These are phyloP conservation scores for Horisme vitalbata DNA, from an alignment of 2,888 invertebrate species.

Conservation along the genomic window DNA sequence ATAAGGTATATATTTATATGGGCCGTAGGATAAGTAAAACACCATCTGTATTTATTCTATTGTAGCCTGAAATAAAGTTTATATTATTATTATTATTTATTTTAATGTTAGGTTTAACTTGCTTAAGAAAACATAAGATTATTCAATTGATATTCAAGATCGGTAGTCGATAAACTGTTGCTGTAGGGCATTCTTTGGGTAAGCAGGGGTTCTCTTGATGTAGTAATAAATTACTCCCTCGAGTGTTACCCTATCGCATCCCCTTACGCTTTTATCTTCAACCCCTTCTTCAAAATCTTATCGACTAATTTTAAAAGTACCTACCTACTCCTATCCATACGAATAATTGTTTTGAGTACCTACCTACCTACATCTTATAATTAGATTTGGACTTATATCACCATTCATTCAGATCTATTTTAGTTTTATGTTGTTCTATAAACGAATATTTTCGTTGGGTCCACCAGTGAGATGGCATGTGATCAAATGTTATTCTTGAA, in stretches of 20 bases:
- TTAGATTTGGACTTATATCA: too few species aligned
- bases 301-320: constrained; percentile 17
- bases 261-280: constrained; percentile 18
- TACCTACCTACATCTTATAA: too few species aligned
- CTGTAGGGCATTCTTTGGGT: constrained; percentile 3
- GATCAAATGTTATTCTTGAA: constrained; percentile 1
- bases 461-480: not conserved
- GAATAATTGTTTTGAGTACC: too few species aligned
- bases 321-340: constrained; percentile 2
- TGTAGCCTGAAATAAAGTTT: too few species aligned
- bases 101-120: not conserved
- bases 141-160: constrained; percentile 38
- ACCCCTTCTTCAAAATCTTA: constrained; percentile 18
- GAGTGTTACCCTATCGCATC: constrained; percentile 17
- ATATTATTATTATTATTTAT: too few species aligned
- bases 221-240: constrained; percentile 29
- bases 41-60: too few species aligned
- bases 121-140: constrained; percentile 15
- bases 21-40: too few species aligned
- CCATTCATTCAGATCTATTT: too few species aligned
- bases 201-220: constrained; percentile 24
- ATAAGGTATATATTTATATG: too few species aligned
- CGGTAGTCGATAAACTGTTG: constrained; percentile 14
- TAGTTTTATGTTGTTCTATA: too few species aligned
- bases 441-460: too few species aligned